Evolutionary conservation across 2,113 vertebrate species (phyloP).

Genomic region (Saccopteryx bilineata): DNA sequence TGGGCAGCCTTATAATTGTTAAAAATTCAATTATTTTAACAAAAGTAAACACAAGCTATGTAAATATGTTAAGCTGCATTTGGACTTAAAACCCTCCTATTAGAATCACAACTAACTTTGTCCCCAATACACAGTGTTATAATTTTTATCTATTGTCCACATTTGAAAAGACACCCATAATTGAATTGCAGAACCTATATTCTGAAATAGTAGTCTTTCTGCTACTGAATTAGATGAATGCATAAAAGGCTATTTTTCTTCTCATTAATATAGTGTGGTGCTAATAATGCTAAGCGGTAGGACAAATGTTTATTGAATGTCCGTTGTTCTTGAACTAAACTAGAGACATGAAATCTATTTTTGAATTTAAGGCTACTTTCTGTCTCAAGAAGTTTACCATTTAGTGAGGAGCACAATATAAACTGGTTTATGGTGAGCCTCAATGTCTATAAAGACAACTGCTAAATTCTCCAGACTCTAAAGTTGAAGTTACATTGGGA

Average conservation of each 20-base stretch:
- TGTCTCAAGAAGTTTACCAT: background rate
- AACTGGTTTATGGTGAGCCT: background rate
- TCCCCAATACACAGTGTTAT: conserved; percentile 61
- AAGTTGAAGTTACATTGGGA: background rate
- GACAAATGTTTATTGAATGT: background rate
- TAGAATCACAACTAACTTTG: conserved; percentile 75
- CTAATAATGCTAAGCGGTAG: background rate
- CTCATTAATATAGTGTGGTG: background rate
- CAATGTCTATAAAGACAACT: background rate
- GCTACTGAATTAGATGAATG: conserved; percentile 77
- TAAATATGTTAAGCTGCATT: conserved; percentile 77
- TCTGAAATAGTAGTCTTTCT: conserved; percentile 64
- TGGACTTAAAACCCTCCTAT: conserved; percentile 73
- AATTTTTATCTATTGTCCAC: conserved; percentile 74
- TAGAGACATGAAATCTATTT: conserved; percentile 15
- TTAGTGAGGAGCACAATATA: background rate
- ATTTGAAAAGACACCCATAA: conserved; percentile 81
- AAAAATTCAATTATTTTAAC: conserved; percentile 85
- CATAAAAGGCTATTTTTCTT: conserved; percentile 66
- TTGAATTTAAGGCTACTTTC: background rate
- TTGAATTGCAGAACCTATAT: conserved; percentile 64
- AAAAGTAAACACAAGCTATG: conserved; percentile 82
- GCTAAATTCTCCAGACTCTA: background rate
- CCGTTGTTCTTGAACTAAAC: background rate
- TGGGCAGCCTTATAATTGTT: conserved; percentile 68